phyloP scores from a whole-genome alignment of 2,113 vertebrate genomes.

The Tachysurus fulvidraco region DNA sequence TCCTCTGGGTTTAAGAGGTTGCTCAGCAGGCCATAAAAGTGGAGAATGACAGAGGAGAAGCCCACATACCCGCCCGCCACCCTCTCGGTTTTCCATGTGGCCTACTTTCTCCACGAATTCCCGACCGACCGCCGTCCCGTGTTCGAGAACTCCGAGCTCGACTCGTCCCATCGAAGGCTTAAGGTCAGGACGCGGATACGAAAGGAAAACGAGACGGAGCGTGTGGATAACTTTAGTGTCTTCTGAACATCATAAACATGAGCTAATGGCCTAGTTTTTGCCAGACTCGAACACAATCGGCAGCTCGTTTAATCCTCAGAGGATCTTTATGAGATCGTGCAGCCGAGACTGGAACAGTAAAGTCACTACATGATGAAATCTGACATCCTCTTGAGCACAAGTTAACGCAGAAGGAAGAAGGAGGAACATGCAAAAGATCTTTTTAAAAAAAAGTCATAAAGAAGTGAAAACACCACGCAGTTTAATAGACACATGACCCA shows the following conservation, averaged over 20 bases:
- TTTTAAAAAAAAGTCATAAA: too few relatives aligned
- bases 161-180: conserved; percentile 58
- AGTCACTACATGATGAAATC: conserved; percentile 9
- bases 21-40: conserved; percentile 50
- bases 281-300: neutral
- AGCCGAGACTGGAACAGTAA: neutral
- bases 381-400: neutral
- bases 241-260: neutral
- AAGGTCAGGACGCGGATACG: conserved; percentile 1
- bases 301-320: conserved; percentile 8
- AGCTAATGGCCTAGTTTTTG: neutral
- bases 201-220: neutral
- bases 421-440: neutral
- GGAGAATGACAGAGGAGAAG: conserved; percentile 63
- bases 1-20: conserved; percentile 57
- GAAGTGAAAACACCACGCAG: too few relatives aligned
- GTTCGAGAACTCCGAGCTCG: neutral
- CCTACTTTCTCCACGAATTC: conserved; percentile 59
- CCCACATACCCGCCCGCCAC: conserved; percentile 49
- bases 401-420: neutral
- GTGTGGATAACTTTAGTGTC: neutral
- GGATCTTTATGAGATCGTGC: conserved; percentile 23
- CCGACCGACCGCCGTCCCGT: conserved; percentile 54
- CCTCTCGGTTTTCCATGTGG: conserved; percentile 63
- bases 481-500: neutral